Evolutionary conservation across 2,888 invertebrate genomes (phyloP).

Genomic region (Acrobasis suavella): DNA sequence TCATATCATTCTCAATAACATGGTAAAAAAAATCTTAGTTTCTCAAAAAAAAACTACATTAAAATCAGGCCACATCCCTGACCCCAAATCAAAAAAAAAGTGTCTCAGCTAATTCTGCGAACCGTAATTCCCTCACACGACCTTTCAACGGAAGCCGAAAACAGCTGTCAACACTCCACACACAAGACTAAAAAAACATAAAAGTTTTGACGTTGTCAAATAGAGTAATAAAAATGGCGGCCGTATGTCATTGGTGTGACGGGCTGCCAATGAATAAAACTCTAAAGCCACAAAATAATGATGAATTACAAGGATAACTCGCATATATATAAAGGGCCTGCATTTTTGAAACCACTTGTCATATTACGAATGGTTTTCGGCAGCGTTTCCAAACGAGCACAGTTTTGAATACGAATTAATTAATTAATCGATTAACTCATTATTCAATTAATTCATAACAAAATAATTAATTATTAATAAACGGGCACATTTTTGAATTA

Average conservation of each 20-base stretch:
- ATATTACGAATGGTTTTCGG: no score
- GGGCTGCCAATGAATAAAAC: slow-evolving; percentile 53
- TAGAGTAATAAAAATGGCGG: slow-evolving; percentile 23
- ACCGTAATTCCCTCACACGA: slow-evolving; percentile 9
- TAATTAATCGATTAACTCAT: no score
- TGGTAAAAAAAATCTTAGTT: no score
- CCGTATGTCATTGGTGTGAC: slow-evolving; percentile 33
- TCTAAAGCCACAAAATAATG: slow-evolving; percentile 21
- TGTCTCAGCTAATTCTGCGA: slow-evolving; percentile 9
- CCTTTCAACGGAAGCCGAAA: slow-evolving; percentile 22
- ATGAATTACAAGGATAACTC: not conserved
- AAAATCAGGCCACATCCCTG: not conserved
- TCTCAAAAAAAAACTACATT: not conserved
- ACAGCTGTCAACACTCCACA: slow-evolving; percentile 26
- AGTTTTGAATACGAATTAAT: no score
- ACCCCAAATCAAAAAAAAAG: slow-evolving; percentile 9
- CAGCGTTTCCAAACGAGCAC: no score
- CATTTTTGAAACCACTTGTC: no score
- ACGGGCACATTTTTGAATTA: no score
- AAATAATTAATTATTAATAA: no score
- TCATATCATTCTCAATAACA: no score
- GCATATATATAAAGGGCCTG: no score
- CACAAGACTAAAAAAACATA: slow-evolving; percentile 23
- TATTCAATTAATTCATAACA: no score
- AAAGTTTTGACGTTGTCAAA: slow-evolving; percentile 33